Base-by-base conservation (phyloP, 2,888 invertebrate genomes). In the Autographa pulchrina region DNA sequence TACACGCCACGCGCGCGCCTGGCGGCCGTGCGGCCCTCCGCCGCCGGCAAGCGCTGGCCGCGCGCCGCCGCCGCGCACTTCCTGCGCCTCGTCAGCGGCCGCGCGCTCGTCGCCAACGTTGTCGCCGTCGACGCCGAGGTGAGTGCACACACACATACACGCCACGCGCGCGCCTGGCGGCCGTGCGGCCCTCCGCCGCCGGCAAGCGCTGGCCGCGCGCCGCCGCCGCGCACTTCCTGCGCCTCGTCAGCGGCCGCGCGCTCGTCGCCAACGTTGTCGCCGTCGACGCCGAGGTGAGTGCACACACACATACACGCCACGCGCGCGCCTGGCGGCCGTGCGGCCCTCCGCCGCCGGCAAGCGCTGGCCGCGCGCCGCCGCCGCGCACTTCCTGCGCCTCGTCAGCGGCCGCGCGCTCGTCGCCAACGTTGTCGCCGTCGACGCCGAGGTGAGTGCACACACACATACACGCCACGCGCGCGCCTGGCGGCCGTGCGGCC, bases 11-110 rank as follows among this genome's bases (percentile, higher is more conserved):
- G 43, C 43, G 43, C 43, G 14, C 14, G 43, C 43, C 43, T 43
- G 25, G 94, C 95, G 5, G 94, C 88, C 76, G 91, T 92, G 82
- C 91, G 92, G 35, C 96, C 96, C 1, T 74, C 89, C 54, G 89
- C 88, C 41, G 88, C 85, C 72, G 92, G 89, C 38, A 90, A 91
- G 11, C 94, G 93, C 87, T 96, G 96, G 96, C 91, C 93, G 78
- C 91, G 84, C 81, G 88, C 93, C 79, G 91, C 96, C 74, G 85
- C 92, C 77, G 81, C 89, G 63, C 85, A 86, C 83, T 93, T 96
- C 86, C 92, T 96, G 75, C 68, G 74, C 25, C 85, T 90, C 56
- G 93, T 96, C 74, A 84, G 81, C 56, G 86, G 81, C 65, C 86
- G 86, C 20, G 90, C 48, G 48, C 48, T 96, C 74, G 91, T 93